A percentile compares a stretch with the other conserved stretches of the same genome.
Conservation (phyloP, 2,888 invertebrate species). For the Agrotis clavis region DNA sequence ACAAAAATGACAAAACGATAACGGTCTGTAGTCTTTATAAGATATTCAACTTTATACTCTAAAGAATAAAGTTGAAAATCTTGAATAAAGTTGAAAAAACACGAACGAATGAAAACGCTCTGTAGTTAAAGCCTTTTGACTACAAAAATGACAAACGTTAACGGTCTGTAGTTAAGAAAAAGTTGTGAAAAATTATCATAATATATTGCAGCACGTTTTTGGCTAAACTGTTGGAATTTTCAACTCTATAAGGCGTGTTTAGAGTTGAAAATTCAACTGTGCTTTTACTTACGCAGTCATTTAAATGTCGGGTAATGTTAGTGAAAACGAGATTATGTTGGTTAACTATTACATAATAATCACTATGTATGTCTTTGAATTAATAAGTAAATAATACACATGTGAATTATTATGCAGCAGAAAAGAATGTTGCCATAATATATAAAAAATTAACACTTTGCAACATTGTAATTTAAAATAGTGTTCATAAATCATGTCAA, state of each 20-base stretch:
- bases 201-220: no score
- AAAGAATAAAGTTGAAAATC: no score
- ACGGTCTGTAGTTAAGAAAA: no score
- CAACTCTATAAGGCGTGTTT: neutral
- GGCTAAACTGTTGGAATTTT: neutral
- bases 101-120: no score
- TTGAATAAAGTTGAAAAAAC: no score
- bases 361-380: neutral
- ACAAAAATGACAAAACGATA: no score
- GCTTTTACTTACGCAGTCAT: neutral
- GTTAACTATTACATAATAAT: constrained; percentile 1
- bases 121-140: no score
- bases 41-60: no score
- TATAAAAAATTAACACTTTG: neutral
- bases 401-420: no score
- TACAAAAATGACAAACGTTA: no score
- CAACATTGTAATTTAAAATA: neutral
- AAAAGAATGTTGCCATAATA: neutral
- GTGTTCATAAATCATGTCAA: neutral
- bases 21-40: no score
- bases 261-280: neutral
- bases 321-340: constrained; percentile 3
- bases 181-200: no score
- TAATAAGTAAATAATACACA: neutral
- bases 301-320: neutral